Conservation (phyloP, 2,113 vertebrate species). For the Microtus richardsoni region DNA sequence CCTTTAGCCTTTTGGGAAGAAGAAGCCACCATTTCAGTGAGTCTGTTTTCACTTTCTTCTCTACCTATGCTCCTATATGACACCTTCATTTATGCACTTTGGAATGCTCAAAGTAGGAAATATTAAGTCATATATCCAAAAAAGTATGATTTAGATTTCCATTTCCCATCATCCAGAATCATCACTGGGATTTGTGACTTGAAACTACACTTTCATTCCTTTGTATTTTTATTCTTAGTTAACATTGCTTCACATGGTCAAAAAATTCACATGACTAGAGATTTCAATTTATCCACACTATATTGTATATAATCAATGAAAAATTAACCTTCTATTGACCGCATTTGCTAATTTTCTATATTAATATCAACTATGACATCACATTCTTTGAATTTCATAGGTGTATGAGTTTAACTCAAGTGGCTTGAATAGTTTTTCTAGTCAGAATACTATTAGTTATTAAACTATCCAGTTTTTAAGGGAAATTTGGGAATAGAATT, state of each 20-base stretch:
- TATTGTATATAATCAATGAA: neutral
- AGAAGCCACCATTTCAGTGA: neutral
- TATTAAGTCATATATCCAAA: no score
- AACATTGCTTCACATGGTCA: neutral
- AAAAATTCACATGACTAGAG: slow-evolving; percentile 9
- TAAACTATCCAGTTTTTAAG: neutral
- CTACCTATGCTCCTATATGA: neutral
- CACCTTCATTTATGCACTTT: neutral
- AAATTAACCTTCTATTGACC: neutral
- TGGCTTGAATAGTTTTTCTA: neutral
- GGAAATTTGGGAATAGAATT: neutral
- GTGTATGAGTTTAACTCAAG: neutral
- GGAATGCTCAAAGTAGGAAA: neutral
- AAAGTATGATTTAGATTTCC: neutral
- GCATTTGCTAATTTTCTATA: neutral
- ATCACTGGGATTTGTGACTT: neutral
- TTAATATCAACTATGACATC: neutral
- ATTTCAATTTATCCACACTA: slow-evolving; percentile 10
- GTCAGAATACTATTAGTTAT: neutral
- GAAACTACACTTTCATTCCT: neutral
- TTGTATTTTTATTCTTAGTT: neutral
- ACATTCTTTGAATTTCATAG: slow-evolving; percentile 7
- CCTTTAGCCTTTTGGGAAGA: neutral
- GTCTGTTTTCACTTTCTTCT: neutral
- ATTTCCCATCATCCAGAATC: neutral